Conservation (phyloP, 2,888 invertebrate genomes). For the Xanthia togata region DNA sequence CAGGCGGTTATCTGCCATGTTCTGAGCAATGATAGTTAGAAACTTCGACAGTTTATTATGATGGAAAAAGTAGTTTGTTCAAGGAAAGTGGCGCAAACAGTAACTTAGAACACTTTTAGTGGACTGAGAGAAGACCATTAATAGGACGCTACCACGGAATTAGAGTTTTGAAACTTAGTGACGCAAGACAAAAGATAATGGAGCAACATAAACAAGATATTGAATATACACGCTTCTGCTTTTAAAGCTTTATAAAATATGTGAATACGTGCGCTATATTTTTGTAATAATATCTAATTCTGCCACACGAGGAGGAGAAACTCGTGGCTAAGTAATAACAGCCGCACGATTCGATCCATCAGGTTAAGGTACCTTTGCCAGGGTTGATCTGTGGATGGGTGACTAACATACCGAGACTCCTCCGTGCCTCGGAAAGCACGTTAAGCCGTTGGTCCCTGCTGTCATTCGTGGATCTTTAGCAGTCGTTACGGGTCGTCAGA, state of each 20-base stretch:
- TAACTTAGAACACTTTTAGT: constrained; percentile 49
- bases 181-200: constrained; percentile 17
- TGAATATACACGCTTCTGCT: background rate
- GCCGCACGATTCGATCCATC: too few relatives aligned
- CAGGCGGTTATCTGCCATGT: constrained; percentile 45
- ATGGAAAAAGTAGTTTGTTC: constrained; percentile 59
- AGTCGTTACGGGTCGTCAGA: too few relatives aligned
- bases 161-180: constrained; percentile 21
- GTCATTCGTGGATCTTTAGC: too few relatives aligned
- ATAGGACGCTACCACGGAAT: constrained; percentile 17
- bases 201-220: background rate
- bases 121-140: constrained; percentile 35
- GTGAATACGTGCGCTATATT: background rate
- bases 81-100: constrained; percentile 47
- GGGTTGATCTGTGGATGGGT: too few relatives aligned
- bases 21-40: constrained; percentile 49
- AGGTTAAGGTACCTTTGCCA: too few relatives aligned
- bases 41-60: constrained; percentile 65
- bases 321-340: too few relatives aligned
- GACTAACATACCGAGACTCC: too few relatives aligned
- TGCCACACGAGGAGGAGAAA: too few relatives aligned
- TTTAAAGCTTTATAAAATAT: background rate
- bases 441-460: too few relatives aligned
- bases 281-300: too few relatives aligned
- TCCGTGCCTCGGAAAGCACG: too few relatives aligned